Percentiles rank a stretch among this genome's conserved stretches.
phyloP scores from a whole-genome alignment of 2,888 invertebrate genomes.

The Tuberolachnus salignus region DNA sequence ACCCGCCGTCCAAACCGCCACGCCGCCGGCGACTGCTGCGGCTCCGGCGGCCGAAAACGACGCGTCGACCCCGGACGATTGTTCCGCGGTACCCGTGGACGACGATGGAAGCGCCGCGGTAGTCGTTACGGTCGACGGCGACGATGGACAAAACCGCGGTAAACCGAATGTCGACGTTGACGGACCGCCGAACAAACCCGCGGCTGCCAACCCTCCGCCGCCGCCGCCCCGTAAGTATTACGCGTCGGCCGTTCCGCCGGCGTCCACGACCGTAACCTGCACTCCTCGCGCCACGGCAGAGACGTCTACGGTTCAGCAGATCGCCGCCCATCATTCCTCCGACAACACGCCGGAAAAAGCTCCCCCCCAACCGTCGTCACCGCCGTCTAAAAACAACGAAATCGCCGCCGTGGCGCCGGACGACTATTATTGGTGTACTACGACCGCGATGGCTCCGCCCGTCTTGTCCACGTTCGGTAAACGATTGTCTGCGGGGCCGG shows the following conservation, averaged over 20 bases:
- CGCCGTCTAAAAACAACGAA: neutral
- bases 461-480: conserved; percentile 35
- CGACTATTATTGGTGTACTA: conserved; percentile 45
- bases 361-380: neutral
- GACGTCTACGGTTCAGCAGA: neutral
- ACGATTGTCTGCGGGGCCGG: neutral
- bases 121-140: neutral
- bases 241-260: neutral
- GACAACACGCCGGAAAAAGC: neutral
- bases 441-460: conserved; percentile 24
- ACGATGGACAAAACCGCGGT: neutral
- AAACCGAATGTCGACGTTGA: neutral
- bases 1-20: too few relatives aligned
- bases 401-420: conserved; percentile 11
- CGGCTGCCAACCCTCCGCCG: conserved; percentile 5
- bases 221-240: conserved; percentile 40
- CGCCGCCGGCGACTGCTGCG: neutral
- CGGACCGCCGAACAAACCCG: neutral
- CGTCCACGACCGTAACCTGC: neutral
- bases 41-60: neutral
- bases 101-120: too few relatives aligned
- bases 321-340: neutral
- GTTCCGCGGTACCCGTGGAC: neutral
- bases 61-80: neutral
- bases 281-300: neutral